Percentiles rank a stretch among this genome's conserved stretches.
Conservation (phyloP, 2,888 invertebrate species). For the Melolontha melolontha region DNA sequence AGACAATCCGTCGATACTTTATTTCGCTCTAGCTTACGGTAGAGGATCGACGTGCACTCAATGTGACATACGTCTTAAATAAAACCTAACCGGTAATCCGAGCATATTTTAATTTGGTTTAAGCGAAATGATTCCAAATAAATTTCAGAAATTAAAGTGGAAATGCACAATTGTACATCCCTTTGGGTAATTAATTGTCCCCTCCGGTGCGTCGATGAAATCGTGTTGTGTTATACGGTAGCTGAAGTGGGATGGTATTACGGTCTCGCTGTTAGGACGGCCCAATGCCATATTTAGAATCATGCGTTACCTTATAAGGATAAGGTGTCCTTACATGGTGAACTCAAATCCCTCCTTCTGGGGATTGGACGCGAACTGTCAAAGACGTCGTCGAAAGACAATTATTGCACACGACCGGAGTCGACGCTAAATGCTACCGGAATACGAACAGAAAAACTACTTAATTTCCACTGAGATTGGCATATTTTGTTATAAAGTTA, state of each 20-base stretch:
- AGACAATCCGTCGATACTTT: slow-evolving; percentile 54
- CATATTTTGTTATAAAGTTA: neutral
- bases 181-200: slow-evolving; percentile 31
- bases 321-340: slow-evolving; percentile 83
- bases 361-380: slow-evolving; percentile 49
- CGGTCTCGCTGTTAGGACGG: slow-evolving; percentile 70
- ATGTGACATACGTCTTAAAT: slow-evolving; percentile 32
- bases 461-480: neutral
- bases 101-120: slow-evolving; percentile 58
- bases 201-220: slow-evolving; percentile 45
- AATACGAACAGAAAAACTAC: slow-evolving; percentile 30
- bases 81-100: slow-evolving; percentile 53
- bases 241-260: slow-evolving; percentile 61
- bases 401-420: slow-evolving; percentile 46
- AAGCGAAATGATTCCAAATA: slow-evolving; percentile 55
- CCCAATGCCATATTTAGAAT: slow-evolving; percentile 87
- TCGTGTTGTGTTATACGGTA: slow-evolving; percentile 40
- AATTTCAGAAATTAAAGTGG: slow-evolving; percentile 37
- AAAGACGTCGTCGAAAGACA: slow-evolving; percentile 53
- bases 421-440: slow-evolving; percentile 8
- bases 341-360: slow-evolving; percentile 81
- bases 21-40: slow-evolving; percentile 51
- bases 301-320: slow-evolving; percentile 85
- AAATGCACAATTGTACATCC: slow-evolving; percentile 34
- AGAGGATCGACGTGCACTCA: slow-evolving; percentile 46